Percentiles rank a stretch among this genome's conserved stretches.
Evolutionary conservation across 2,888 invertebrate genomes (phyloP).

Genomic region (Sepiola atlantica): DNA sequence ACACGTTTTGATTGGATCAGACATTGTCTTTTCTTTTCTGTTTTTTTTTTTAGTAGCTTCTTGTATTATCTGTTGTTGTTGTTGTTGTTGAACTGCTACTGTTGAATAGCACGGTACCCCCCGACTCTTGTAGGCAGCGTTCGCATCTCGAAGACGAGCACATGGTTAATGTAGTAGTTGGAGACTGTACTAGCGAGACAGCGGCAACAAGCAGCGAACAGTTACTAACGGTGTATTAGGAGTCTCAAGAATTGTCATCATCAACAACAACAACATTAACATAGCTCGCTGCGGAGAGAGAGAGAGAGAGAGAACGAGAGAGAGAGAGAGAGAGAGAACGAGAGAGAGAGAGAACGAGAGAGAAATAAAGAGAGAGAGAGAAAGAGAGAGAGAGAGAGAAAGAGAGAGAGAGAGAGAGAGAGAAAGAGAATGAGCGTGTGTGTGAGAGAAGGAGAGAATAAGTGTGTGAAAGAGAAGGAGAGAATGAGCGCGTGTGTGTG

Average conservation of each 20-base stretch:
- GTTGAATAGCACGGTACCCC: not conserved
- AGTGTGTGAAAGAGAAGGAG: too few species aligned
- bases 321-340: too few species aligned
- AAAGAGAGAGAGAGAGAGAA: too few species aligned
- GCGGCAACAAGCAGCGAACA: not conserved
- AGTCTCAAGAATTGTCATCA: not conserved
- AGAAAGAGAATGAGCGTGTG: too few species aligned
- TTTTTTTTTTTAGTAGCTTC: not conserved
- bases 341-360: too few species aligned
- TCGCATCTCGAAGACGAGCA: not conserved
- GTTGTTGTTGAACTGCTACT: not conserved
- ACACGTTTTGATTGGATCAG: not conserved
- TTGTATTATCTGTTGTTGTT: not conserved
- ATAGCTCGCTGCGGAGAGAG: too few species aligned
- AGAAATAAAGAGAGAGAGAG: too few species aligned
- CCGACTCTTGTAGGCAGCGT: not conserved
- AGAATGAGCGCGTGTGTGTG: too few species aligned
- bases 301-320: too few species aligned
- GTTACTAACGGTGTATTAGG: not conserved
- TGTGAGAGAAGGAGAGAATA: too few species aligned
- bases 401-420: too few species aligned
- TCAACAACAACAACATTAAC: not conserved
- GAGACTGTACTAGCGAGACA: constrained; percentile 1
- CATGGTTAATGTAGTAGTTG: constrained; percentile 32
- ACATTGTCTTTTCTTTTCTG: not conserved